These are phyloP conservation scores for Fistularia commersonii DNA, from an alignment of 2,797 vertebrate genomes.

Conservation along the genomic window DNA sequence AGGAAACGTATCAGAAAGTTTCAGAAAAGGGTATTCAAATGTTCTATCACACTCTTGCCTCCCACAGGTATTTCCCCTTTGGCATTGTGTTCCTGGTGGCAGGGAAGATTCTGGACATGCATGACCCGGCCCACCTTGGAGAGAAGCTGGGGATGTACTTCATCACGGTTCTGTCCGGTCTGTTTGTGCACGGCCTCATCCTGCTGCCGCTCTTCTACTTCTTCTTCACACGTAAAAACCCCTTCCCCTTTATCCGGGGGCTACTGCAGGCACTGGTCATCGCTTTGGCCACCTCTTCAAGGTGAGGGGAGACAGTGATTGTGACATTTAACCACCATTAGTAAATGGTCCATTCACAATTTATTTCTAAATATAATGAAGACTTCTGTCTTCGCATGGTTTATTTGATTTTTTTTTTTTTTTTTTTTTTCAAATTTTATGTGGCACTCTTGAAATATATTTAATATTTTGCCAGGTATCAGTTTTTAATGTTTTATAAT, in stretches of 20 bases:
- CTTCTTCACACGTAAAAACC: conserved; percentile 83
- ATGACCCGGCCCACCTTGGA: conserved; percentile 78
- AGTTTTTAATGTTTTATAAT: too few relatives aligned
- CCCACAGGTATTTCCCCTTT: conserved; percentile 86
- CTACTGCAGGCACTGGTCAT: conserved; percentile 88
- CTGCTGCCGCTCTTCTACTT: conserved; percentile 80
- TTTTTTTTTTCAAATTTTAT: too few relatives aligned
- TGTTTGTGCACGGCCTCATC: conserved; percentile 79
- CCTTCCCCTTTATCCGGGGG: conserved; percentile 82
- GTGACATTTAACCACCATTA: background rate
- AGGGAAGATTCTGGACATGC: conserved; percentile 90
- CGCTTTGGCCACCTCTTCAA: conserved; percentile 87
- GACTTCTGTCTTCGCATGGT: background rate
- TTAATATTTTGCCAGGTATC: too few relatives aligned
- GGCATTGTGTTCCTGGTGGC: conserved; percentile 89
- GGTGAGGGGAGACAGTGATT: conserved; percentile 56
- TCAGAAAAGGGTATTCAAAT: background rate
- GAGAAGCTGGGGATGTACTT: conserved; percentile 87
- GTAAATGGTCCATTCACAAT: too few relatives aligned
- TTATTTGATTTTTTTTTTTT: too few relatives aligned
- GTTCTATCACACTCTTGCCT: background rate
- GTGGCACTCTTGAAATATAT: too few relatives aligned
- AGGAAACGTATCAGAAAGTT: too few relatives aligned
- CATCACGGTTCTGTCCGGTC: conserved; percentile 81
- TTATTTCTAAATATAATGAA: background rate